Conservation (phyloP, 2,888 invertebrate species). For the Parasteatoda lunata region DNA sequence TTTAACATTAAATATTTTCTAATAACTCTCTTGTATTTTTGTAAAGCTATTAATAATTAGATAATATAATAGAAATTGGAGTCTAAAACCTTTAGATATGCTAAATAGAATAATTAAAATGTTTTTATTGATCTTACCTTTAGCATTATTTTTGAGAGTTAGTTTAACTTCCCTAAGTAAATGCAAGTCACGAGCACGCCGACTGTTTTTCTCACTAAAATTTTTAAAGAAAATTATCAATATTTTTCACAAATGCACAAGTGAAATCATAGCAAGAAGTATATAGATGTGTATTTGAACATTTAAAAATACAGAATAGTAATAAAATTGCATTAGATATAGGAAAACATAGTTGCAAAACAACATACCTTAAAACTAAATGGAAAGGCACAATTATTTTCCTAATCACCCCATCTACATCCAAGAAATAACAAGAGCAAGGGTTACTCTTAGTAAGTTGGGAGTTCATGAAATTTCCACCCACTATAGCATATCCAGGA, state of each 20-base stretch:
- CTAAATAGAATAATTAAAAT: not conserved
- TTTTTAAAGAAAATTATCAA: not conserved
- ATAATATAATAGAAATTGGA: not conserved
- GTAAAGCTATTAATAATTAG: no score
- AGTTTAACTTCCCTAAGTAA: slow-evolving; percentile 81
- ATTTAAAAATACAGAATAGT: no score
- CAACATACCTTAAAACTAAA: slow-evolving; percentile 81
- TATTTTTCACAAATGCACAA: no score
- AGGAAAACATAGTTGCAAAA: no score
- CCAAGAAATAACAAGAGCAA: slow-evolving; percentile 86
- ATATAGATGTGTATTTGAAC: no score
- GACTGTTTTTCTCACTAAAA: slow-evolving; percentile 86
- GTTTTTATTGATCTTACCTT: slow-evolving; percentile 33
- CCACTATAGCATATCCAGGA: slow-evolving; percentile 86
- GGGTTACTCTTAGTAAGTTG: slow-evolving; percentile 71
- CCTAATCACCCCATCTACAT: slow-evolving; percentile 87
- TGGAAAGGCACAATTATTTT: slow-evolving; percentile 92
- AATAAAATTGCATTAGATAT: no score
- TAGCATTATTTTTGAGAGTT: slow-evolving; percentile 52
- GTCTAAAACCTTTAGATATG: not conserved
- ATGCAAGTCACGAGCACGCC: slow-evolving; percentile 90
- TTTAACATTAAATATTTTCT: no score
- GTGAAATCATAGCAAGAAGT: no score
- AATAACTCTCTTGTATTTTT: no score
- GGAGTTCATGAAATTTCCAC: slow-evolving; percentile 78